A percentile compares a stretch with the other conserved stretches of the same genome.
phyloP scores from a whole-genome alignment of 2,797 vertebrate genomes.

The Enoplosus armatus region DNA sequence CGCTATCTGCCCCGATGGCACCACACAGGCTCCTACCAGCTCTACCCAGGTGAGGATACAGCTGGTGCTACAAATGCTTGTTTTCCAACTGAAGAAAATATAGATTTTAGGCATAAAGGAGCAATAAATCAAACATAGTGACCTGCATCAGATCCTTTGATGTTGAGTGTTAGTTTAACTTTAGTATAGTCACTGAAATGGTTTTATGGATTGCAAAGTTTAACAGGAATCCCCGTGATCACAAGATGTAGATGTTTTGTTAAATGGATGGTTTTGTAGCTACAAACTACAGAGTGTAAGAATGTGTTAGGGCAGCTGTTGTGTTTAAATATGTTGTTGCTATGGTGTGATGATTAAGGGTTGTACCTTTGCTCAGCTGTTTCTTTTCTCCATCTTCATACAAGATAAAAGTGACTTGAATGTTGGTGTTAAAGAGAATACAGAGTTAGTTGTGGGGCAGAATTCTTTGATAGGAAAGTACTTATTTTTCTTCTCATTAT shows the following conservation, averaged over 20 bases:
- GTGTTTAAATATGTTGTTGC: constrained; percentile 6
- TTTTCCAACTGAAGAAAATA: background rate
- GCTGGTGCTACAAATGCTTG: constrained; percentile 3
- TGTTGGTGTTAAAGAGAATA: too few species aligned
- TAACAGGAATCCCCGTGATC: background rate
- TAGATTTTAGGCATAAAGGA: background rate
- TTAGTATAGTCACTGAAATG: background rate
- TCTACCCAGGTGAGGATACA: constrained; percentile 93
- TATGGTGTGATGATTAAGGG: background rate
- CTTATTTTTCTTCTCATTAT: background rate
- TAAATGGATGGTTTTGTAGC: constrained; percentile 18
- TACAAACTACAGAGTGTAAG: background rate
- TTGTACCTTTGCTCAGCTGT: background rate
- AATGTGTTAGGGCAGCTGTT: constrained; percentile 7
- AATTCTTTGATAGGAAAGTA: background rate
- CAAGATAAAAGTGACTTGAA: background rate
- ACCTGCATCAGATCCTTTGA: constrained; percentile 3
- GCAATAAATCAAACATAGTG: background rate
- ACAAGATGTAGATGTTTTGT: constrained; percentile 20
- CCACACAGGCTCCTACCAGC: constrained; percentile 95
- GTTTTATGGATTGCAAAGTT: background rate
- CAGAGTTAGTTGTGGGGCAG: background rate
- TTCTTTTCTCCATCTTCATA: background rate
- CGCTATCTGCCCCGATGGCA: constrained; percentile 94
- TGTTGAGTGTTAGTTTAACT: background rate